A percentile compares a stretch with the other conserved stretches of the same genome.
Evolutionary conservation across 1,140 invertebrate genomes (phyloP).

Genomic region (Brachionus manjavacas): DNA sequence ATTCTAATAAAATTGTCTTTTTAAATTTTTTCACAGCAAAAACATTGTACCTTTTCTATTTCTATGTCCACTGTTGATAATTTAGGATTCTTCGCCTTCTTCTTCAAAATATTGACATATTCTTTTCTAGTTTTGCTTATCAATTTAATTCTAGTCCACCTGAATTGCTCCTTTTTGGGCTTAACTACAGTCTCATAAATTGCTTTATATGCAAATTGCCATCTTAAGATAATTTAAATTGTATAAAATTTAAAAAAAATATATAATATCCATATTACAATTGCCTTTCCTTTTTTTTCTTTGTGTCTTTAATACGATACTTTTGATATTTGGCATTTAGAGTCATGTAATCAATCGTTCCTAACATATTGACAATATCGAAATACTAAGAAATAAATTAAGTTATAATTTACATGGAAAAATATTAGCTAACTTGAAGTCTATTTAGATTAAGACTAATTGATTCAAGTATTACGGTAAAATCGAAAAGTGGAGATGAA

Average conservation of each 20-base stretch:
- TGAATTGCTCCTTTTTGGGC: slow-evolving; percentile 32
- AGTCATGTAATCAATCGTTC: slow-evolving; percentile 15
- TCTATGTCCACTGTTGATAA: neutral
- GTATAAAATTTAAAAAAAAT: neutral
- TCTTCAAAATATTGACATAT: slow-evolving; percentile 27
- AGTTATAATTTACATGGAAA: neutral
- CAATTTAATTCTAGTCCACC: slow-evolving; percentile 26
- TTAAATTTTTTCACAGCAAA: neutral
- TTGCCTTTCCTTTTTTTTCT: neutral
- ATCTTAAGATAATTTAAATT: slow-evolving; percentile 12
- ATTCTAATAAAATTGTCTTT: neutral
- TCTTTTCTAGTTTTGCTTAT: neutral
- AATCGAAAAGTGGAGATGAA: slow-evolving; percentile 23
- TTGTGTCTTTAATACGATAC: neutral
- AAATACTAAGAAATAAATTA: slow-evolving; percentile 19
- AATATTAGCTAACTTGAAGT: neutral
- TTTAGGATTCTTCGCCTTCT: slow-evolving; percentile 3
- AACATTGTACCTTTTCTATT: neutral
- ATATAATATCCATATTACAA: neutral
- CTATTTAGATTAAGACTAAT: slow-evolving; percentile 37
- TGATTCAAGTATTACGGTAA: slow-evolving; percentile 22
- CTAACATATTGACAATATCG: slow-evolving; percentile 4
- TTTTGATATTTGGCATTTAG: slow-evolving; percentile 18
- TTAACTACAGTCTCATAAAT: neutral
- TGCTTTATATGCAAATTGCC: slow-evolving; percentile 37